A percentile compares a stretch with the other conserved stretches of the same genome.
Conservation (phyloP, 1,140 invertebrate genomes). For the Aphelenchoides besseyi region DNA sequence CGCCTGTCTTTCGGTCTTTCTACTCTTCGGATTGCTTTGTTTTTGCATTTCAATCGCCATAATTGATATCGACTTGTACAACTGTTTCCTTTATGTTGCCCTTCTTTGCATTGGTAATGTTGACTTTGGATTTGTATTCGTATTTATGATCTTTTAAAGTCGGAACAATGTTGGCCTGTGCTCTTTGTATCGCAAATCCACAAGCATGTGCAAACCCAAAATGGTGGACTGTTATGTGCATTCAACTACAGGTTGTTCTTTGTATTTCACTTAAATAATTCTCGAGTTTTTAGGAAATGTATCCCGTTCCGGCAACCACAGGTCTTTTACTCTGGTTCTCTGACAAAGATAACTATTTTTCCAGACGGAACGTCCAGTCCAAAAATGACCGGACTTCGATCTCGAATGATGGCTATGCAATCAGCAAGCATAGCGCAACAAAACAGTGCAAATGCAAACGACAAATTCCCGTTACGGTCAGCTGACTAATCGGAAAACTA, state of each 20-base stretch:
- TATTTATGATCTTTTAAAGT: slow-evolving; percentile 15
- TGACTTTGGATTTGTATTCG: slow-evolving; percentile 24
- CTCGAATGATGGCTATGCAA: slow-evolving; percentile 55
- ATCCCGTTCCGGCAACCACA: slow-evolving; percentile 42
- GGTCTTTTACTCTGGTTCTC: no score
- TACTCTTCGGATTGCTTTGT: slow-evolving; percentile 54
- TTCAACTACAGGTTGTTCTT: no score
- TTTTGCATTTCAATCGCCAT: slow-evolving; percentile 58
- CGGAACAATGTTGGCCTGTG: slow-evolving; percentile 62
- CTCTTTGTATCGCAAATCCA: slow-evolving; percentile 61
- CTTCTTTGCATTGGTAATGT: slow-evolving; percentile 61
- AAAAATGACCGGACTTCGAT: slow-evolving; percentile 60
- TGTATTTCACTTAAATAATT: no score
- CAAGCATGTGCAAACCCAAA: slow-evolving; percentile 58
- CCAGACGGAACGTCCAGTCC: slow-evolving; percentile 46
- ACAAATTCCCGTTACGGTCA: slow-evolving; percentile 39
- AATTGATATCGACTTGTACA: slow-evolving; percentile 61
- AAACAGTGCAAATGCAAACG: slow-evolving; percentile 17
- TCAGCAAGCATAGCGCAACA: slow-evolving; percentile 31
- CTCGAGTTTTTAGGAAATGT: no score
- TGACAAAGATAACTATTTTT: no score
- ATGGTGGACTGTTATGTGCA: slow-evolving; percentile 61
- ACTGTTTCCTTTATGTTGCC: slow-evolving; percentile 61
- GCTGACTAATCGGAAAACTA: background rate
- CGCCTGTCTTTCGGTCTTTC: slow-evolving; percentile 57